Evolutionary conservation across 1,140 invertebrate genomes (phyloP).

Genomic region (Acromyrmex echinatior): DNA sequence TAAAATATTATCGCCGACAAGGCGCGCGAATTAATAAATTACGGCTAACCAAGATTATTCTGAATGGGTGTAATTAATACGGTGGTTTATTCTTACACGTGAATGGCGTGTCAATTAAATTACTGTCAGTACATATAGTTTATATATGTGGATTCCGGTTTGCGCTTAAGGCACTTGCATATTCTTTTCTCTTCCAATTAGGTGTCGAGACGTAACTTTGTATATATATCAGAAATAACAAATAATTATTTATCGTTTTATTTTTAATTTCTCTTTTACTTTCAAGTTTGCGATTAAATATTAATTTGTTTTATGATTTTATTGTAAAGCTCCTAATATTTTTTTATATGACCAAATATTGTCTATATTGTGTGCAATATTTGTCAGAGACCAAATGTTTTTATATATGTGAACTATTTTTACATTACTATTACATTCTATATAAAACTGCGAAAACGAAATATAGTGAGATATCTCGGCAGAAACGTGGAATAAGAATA

Average conservation of each 20-base stretch:
- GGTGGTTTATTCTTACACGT: slow-evolving; percentile 46
- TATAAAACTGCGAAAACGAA: not conserved
- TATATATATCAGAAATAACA: not conserved
- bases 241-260: slow-evolving; percentile 27
- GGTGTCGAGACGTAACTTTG: not conserved
- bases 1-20: slow-evolving; percentile 61
- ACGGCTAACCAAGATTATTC: slow-evolving; percentile 54
- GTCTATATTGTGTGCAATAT: not conserved
- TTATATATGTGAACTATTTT: not conserved
- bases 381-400: not conserved
- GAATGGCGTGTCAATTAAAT: slow-evolving; percentile 52
- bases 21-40: slow-evolving; percentile 67
- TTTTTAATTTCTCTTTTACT: not conserved
- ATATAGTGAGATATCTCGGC: not conserved
- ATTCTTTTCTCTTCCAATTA: not conserved
- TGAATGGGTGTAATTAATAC: slow-evolving; percentile 64
- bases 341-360: not conserved
- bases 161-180: not conserved
- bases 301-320: not conserved
- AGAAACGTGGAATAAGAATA: not conserved
- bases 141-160: slow-evolving; percentile 28
- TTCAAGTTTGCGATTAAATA: not conserved
- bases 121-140: slow-evolving; percentile 19
- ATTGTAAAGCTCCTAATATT: not conserved
- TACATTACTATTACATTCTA: not conserved